Evolutionary conservation across 2,888 invertebrate genomes (phyloP), one percentile per base, ranked within the genome.

Genomic region (Cataglyphis rosenhaueri): DNA sequence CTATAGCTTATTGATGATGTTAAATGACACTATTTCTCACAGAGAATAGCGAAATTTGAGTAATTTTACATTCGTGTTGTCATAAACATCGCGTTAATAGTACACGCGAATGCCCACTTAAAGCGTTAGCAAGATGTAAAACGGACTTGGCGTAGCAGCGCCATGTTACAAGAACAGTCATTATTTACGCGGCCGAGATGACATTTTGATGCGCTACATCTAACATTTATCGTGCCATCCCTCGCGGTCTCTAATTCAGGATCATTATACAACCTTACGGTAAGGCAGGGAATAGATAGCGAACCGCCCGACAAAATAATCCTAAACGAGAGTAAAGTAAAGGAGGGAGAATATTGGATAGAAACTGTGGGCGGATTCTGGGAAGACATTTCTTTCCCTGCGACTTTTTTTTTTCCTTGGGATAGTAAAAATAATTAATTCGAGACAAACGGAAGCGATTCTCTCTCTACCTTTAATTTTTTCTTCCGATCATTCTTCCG

Each of bases 81-180:
- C 59, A 59, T 70, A 70, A 79, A 70, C 48, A 70, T 12, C 35
- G 25, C 18, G 25, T 79, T 79, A 79, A 78, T 59, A 68, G 25
- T 25, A 35, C 59, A 59, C 44, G 59, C 41, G 35, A 68, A 35
- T 25, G 35, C 35, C 8, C 65, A 59, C 59, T 70, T 59, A 68
- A 32, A 35, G 44, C 68, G 57, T 78, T 68, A 78, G 68, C 66
- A 78, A 78, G 76, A 78, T 78, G 68, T 35, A 70, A 70, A 68
- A 70, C 48, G 59, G 70, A 79, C 57, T 61, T 70, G 59, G 44
- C 25, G 78, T 70, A 79, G 48, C 70, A 70, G 44, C 68, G n/a
- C 44, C 4, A 68, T 68, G 57, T 55, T 78, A 78, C 59, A 44
- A 68, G 59, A 18, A 25, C 59, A 12, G 44, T 59, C 61, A 79